Evolutionary conservation across 2,888 invertebrate genomes (phyloP).

Genomic region (Aquatica leii): DNA sequence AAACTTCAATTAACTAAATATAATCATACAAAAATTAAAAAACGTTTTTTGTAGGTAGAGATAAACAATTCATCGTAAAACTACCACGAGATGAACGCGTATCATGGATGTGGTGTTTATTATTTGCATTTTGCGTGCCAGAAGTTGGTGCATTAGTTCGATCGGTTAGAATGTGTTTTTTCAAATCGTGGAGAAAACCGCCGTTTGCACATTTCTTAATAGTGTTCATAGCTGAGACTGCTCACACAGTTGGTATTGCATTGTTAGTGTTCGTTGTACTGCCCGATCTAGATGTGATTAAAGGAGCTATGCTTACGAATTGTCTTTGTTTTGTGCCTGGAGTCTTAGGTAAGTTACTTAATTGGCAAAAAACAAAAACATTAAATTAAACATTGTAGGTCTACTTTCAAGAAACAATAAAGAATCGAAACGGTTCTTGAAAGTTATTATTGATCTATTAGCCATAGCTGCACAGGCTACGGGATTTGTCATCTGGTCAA

Average conservation of each 20-base stretch:
- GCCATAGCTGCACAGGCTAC: constrained; percentile 90
- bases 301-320: constrained; percentile 95
- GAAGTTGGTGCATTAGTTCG: constrained; percentile 88
- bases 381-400: constrained; percentile 62
- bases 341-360: constrained; percentile 64
- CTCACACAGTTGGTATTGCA: constrained; percentile 87
- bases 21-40: too few species aligned
- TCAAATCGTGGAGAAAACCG: constrained; percentile 86
- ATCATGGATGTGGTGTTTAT: constrained; percentile 92
- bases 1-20: too few species aligned
- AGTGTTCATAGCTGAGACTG: constrained; percentile 84
- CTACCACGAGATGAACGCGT: constrained; percentile 87
- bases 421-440: constrained; percentile 79
- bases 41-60: constrained; percentile 76
- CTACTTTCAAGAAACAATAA: constrained; percentile 83
- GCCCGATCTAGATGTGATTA: constrained; percentile 92
- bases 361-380: neutral
- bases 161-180: constrained; percentile 86
- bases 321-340: constrained; percentile 93
- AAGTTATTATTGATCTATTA: constrained; percentile 82
- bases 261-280: constrained; percentile 87
- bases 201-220: constrained; percentile 70
- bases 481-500: constrained; percentile 92
- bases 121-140: constrained; percentile 88
- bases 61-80: constrained; percentile 83